These are phyloP conservation scores for Channallabes apus DNA, from an alignment of 2,797 vertebrate species.

Conservation along the genomic window DNA sequence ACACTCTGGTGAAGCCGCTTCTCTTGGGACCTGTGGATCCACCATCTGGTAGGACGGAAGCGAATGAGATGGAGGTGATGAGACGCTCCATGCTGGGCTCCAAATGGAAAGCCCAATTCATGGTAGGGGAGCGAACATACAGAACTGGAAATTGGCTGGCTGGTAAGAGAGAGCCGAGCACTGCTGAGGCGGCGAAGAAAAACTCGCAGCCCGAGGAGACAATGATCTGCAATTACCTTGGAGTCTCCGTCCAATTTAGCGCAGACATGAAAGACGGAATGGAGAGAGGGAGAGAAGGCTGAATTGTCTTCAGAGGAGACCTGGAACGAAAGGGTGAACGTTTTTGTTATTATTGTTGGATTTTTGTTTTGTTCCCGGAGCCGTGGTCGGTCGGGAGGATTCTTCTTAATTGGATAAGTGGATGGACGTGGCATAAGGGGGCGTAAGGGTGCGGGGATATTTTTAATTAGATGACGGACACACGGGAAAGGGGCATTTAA, in stretches of 20 bases:
- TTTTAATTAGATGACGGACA: conserved; percentile 58
- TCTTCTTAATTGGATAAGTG: conserved; percentile 40
- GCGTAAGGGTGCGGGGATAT: conserved; percentile 48
- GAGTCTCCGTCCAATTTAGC: conserved; percentile 67
- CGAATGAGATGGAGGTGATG: conserved; percentile 49
- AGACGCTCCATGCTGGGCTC: conserved; percentile 63
- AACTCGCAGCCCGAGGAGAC: conserved; percentile 55
- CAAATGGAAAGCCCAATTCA: conserved; percentile 61
- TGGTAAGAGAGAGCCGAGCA: conserved; percentile 58
- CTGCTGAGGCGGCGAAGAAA: conserved; percentile 53
- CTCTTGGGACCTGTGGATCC: conserved; percentile 60
- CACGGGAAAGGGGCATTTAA: conserved; percentile 56
- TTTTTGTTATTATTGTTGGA: conserved; percentile 1
- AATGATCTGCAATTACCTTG: conserved; percentile 67
- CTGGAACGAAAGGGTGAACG: conserved; percentile 27
- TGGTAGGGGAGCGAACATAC: conserved; percentile 63
- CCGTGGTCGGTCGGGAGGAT: conserved; percentile 21
- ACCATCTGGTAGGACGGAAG: conserved; percentile 58
- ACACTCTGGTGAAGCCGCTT: conserved; percentile 2
- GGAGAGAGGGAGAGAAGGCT: conserved; percentile 19
- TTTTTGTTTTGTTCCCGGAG: neutral
- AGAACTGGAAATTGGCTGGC: conserved; percentile 57
- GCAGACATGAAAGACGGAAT: conserved; percentile 55
- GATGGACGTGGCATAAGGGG: conserved; percentile 36
- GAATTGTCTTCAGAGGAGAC: conserved; percentile 44